These are phyloP conservation scores for Nothura maculosa DNA, from an alignment of 2,797 vertebrate genomes.

Conservation along the genomic window DNA sequence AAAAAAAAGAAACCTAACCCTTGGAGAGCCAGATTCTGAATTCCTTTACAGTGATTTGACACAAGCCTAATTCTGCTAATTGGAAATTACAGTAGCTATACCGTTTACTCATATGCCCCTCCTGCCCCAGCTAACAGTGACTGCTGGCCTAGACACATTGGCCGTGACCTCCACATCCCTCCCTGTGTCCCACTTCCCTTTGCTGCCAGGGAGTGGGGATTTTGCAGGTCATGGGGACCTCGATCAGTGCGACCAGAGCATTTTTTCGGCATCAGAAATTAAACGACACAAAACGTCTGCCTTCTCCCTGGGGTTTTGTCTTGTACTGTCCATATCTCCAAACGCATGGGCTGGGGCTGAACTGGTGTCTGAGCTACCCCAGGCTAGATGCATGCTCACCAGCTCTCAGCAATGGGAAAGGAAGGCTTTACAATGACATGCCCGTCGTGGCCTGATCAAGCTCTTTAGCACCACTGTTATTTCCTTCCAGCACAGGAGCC, in stretches of 20 bases:
- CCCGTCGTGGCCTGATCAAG: background rate
- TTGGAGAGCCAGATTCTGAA: background rate
- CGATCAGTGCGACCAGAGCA: background rate
- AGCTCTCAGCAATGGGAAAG: background rate
- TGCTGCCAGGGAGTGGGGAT: rapidly evolving
- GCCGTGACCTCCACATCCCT: background rate
- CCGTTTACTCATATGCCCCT: background rate
- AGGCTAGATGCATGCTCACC: background rate
- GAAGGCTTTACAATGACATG: background rate
- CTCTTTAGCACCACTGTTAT: background rate
- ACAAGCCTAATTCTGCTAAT: constrained; percentile 5
- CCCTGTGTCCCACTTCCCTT: background rate
- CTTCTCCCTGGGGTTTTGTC: background rate
- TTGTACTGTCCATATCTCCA: background rate
- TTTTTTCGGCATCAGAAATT: background rate
- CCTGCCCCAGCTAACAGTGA: rapidly evolving
- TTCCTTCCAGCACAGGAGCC: background rate
- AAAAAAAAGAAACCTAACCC: background rate
- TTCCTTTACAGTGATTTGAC: background rate
- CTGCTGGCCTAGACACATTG: background rate
- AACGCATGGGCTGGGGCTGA: background rate
- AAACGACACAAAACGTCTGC: background rate
- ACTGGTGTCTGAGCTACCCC: background rate
- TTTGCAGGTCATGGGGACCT: background rate
- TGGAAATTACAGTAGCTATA: background rate